phyloP scores from a whole-genome alignment of 2,888 invertebrate species.

The Uloborus plumipes region DNA sequence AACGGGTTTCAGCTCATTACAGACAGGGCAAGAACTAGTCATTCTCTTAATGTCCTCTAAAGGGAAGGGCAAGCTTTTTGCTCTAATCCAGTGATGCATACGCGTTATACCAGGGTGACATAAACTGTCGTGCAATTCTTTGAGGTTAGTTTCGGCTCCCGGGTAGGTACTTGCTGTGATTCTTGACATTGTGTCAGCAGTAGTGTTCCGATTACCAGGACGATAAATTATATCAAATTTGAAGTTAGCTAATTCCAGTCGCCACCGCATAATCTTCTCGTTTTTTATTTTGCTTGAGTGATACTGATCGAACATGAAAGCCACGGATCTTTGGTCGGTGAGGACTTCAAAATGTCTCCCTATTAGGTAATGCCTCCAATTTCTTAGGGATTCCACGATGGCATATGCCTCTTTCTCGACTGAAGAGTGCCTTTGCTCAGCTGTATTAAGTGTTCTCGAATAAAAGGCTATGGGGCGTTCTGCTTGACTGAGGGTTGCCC shows the following conservation, averaged over 20 bases:
- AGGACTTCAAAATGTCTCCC: conserved; percentile 61
- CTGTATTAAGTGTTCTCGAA: conserved; percentile 14
- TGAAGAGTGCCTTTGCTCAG: conserved; percentile 13
- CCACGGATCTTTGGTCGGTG: conserved; percentile 64
- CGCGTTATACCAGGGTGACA: conserved; percentile 62
- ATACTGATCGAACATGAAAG: conserved; percentile 58
- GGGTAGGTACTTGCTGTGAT: conserved; percentile 8
- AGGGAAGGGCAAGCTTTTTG: conserved; percentile 54
- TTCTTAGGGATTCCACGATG: conserved; percentile 26
- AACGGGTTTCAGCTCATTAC: conserved; percentile 47
- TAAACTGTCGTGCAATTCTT: conserved; percentile 46
- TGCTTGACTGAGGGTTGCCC: conserved; percentile 8
- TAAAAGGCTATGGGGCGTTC: conserved; percentile 7
- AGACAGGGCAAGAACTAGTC: conserved; percentile 25
- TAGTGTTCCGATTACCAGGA: conserved; percentile 50
- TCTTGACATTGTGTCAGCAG: conserved; percentile 51
- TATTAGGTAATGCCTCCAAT: conserved; percentile 52
- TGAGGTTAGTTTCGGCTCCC: conserved; percentile 11
- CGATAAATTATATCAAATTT: conserved; percentile 60
- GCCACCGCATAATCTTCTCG: conserved; percentile 64
- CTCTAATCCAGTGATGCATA: conserved; percentile 52
- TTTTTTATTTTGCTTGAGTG: conserved; percentile 64
- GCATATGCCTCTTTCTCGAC: conserved; percentile 40
- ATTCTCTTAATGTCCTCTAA: conserved; percentile 37
- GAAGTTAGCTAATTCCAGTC: conserved; percentile 58